Conservation (phyloP, 2,113 vertebrate species). For the Colistium nudipinnis region DNA sequence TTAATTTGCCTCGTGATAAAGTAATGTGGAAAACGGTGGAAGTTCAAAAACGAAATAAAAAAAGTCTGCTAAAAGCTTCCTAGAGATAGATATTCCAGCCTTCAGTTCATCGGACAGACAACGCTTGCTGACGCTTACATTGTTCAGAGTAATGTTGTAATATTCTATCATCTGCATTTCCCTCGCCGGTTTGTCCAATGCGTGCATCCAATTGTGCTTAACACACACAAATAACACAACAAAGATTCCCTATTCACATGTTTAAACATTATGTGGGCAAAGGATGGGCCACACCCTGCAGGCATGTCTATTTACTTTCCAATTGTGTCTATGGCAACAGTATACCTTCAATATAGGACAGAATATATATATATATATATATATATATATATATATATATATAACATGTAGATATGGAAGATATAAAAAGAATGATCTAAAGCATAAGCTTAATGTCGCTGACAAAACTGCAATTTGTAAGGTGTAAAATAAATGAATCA, state of each 20-base stretch:
- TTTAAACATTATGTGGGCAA: neutral
- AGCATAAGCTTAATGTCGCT: neutral
- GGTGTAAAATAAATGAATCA: neutral
- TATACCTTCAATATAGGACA: too few species aligned
- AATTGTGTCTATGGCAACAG: neutral
- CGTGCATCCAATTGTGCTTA: too few species aligned
- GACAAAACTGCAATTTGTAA: neutral
- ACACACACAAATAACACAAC: too few species aligned
- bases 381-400: too few species aligned
- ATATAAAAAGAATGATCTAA: too few species aligned
- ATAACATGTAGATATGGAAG: too few species aligned
- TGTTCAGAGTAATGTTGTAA: neutral
- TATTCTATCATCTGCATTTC: neutral
- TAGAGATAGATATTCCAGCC: neutral
- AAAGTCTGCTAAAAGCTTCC: neutral
- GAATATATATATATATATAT: too few species aligned
- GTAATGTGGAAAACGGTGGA: too few species aligned
- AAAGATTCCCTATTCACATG: neutral
- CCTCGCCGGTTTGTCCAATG: too few species aligned
- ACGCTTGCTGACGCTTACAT: too few species aligned
- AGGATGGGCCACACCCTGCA: slow-evolving; percentile 6
- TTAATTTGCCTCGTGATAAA: too few species aligned
- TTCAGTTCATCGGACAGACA: neutral
- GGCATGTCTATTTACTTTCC: too few species aligned
- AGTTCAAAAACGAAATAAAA: neutral